Base-by-base conservation (phyloP, 2,113 vertebrate species). In the Gracilinanus agilis region DNA sequence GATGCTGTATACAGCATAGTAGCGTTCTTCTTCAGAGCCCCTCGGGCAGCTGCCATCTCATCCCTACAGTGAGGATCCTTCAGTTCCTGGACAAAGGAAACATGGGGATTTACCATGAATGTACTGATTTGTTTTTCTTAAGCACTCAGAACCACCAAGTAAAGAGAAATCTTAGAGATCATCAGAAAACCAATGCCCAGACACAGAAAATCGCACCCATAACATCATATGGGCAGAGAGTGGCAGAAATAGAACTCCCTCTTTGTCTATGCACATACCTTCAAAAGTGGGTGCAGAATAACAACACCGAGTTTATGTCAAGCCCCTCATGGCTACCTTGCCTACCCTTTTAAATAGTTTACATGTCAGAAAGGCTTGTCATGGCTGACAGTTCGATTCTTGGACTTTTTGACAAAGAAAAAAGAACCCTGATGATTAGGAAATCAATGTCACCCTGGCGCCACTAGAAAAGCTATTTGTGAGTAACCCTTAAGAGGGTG, bases 1-100 rank as follows among this genome's bases (percentile, higher is more conserved):
- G 99, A 99, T 27, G 99, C 99, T 0, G 99, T 99, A 95, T 99
- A 99, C 90, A 99, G 49, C 99, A 99, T 99, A 0, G 99, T 99
- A 97, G 99, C 99, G 0, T 99, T 99, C 97, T 99, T 99, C 98
- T 99, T 99, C 92, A 99, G 98, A 55, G 99, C 99, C 0, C 99
- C 99, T 0, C 99, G 99, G 0, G 99, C 99, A 0, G 99, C 99
- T 0, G 99, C 99, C 99, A 99, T 99, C 97, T 99, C 99, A 11
- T 99, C 99, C 95, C 99, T 98, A 97, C 99, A 99, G 97, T 99
- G 99, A 67, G 99, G 99, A 92, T 99, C 99, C 97, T 99, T 99
- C 96, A 99, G 99, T 67, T 99, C 99, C 99, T 99, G 95, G 0
- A 40, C 0, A 89, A 11, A 56, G 23, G 40, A 94, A 90, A 88